These are phyloP conservation scores for Melangyna quadrimaculata DNA, from an alignment of 2,888 invertebrate species.

Conservation along the genomic window DNA sequence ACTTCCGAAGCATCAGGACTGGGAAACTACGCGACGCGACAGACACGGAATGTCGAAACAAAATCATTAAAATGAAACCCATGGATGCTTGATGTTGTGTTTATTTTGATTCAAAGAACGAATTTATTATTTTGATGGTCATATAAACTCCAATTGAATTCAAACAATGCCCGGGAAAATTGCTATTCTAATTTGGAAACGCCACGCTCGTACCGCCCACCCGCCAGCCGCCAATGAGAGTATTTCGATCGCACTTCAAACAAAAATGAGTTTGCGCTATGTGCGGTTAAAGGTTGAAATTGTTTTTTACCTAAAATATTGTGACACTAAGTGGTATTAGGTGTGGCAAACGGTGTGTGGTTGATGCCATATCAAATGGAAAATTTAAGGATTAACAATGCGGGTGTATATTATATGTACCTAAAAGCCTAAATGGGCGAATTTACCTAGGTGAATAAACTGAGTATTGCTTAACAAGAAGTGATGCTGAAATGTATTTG, in stretches of 20 bases:
- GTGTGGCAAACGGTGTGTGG: not conserved
- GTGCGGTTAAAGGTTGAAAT: constrained; percentile 56
- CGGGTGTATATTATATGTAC: constrained; percentile 7
- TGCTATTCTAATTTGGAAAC: not conserved
- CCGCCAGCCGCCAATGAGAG: too few relatives aligned
- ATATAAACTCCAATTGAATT: constrained; percentile 6
- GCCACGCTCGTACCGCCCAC: not conserved
- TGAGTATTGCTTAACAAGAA: not conserved
- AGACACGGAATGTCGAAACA: not conserved
- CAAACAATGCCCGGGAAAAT: not conserved
- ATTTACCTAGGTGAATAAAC: too few relatives aligned
- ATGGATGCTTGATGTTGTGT: not conserved
- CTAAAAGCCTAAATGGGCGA: constrained; percentile 5
- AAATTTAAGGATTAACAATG: constrained; percentile 25
- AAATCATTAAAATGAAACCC: not conserved
- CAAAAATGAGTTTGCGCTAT: constrained; percentile 53
- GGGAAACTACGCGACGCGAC: too few relatives aligned
- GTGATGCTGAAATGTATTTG: not conserved
- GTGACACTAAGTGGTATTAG: constrained; percentile 4
- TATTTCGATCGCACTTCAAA: not conserved
- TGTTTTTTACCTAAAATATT: constrained; percentile 43
- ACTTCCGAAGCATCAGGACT: too few relatives aligned
- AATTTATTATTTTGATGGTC: not conserved
- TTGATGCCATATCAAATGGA: constrained; percentile 8
- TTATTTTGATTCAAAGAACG: not conserved